phyloP scores from a whole-genome alignment of 2,113 vertebrate species.

The Donacobius atricapilla region DNA sequence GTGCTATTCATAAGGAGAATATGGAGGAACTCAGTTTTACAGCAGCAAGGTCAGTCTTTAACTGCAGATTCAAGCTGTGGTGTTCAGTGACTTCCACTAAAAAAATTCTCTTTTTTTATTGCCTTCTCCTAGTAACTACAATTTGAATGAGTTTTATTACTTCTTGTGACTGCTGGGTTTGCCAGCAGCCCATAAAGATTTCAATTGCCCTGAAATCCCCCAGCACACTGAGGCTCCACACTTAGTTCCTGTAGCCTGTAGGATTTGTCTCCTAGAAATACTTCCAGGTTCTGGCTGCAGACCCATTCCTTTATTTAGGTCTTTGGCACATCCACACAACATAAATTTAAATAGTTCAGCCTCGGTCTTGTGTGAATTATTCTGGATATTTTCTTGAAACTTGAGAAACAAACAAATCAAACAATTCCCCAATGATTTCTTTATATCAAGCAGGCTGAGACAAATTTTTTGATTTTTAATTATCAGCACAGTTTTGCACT shows the following conservation, averaged over 20 bases:
- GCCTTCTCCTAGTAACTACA: background rate
- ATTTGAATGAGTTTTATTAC: background rate
- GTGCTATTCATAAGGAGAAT: background rate
- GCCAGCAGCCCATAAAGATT: background rate
- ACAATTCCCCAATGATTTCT: background rate
- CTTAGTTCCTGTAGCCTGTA: background rate
- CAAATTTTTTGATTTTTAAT: background rate
- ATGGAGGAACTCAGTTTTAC: background rate
- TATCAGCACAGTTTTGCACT: background rate
- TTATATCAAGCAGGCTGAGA: background rate
- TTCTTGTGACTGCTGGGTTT: background rate
- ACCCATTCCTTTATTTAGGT: background rate
- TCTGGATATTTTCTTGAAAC: background rate
- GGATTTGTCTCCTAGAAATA: background rate
- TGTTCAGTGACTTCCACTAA: background rate
- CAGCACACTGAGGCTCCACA: background rate
- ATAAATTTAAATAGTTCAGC: background rate
- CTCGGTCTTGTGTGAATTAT: background rate
- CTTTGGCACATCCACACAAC: background rate
- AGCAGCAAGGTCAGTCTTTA: background rate
- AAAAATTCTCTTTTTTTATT: background rate
- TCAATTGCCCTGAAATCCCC: background rate
- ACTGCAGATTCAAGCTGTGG: background rate
- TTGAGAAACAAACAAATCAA: background rate
- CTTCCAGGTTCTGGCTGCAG: background rate